phyloP scores from a whole-genome alignment of 2,888 invertebrate genomes.

The Melolontha melolontha region DNA sequence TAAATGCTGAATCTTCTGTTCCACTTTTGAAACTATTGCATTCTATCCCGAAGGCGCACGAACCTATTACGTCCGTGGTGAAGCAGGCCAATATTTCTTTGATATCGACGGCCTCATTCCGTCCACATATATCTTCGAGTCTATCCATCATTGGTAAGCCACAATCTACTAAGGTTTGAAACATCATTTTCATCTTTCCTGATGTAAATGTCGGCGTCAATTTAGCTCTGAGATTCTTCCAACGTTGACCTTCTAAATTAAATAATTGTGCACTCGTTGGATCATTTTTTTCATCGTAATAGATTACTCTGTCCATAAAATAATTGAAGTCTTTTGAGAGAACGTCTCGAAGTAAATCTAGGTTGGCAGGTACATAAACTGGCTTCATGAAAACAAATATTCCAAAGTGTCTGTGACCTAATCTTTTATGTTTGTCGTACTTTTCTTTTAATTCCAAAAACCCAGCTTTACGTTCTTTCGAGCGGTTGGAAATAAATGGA shows the following conservation, averaged over 20 bases:
- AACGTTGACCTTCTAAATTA: conserved; percentile 64
- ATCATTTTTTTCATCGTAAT: conserved; percentile 61
- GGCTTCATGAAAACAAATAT: conserved; percentile 44
- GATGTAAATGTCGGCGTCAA: conserved; percentile 67
- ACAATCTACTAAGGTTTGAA: conserved; percentile 61
- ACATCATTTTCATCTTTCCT: conserved; percentile 68
- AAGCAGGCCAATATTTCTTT: conserved; percentile 56
- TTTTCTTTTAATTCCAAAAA: conserved; percentile 3
- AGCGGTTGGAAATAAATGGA: background rate
- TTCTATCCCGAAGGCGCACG: conserved; percentile 61
- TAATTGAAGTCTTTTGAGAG: conserved; percentile 64
- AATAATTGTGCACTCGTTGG: conserved; percentile 62
- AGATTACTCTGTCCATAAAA: conserved; percentile 65
- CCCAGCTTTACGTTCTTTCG: background rate
- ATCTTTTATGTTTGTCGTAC: conserved; percentile 40
- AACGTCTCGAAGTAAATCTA: conserved; percentile 62
- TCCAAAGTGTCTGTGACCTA: conserved; percentile 44
- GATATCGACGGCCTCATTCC: conserved; percentile 47
- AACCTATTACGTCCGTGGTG: conserved; percentile 63
- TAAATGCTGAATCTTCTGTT: conserved; percentile 56
- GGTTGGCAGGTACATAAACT: conserved; percentile 53
- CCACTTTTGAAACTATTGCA: conserved; percentile 60
- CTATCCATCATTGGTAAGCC: conserved; percentile 37
- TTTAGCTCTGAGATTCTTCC: conserved; percentile 67
- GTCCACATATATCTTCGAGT: conserved; percentile 12